Percentiles rank a stretch among this genome's conserved stretches.
Conservation (phyloP, 2,888 invertebrate species). For the Crossocerus cetratus region DNA sequence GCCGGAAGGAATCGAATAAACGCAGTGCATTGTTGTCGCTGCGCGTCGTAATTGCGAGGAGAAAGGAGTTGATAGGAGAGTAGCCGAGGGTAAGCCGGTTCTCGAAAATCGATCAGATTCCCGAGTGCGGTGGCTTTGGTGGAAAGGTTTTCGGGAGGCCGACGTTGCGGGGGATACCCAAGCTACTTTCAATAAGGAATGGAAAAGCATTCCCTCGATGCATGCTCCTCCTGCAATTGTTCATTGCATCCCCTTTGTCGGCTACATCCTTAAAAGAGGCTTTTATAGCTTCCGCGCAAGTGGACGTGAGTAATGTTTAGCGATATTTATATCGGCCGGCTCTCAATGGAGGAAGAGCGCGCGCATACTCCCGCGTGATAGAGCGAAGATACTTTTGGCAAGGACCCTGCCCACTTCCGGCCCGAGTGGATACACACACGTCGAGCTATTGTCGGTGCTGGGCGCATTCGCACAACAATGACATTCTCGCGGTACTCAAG, state of each 20-base stretch:
- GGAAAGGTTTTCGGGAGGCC: background rate
- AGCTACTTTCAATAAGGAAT: constrained; percentile 3
- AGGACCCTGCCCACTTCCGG: constrained; percentile 1
- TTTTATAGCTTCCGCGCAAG: constrained; percentile 13
- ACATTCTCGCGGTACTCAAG: constrained; percentile 4
- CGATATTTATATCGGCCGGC: constrained; percentile 23
- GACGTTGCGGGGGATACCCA: constrained; percentile 10
- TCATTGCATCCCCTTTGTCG: constrained; percentile 16
- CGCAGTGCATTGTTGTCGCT: constrained; percentile 14
- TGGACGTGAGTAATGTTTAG: constrained; percentile 23
- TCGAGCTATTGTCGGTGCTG: background rate
- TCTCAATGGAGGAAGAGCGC: too few relatives aligned
- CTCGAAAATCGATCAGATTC: constrained; percentile 30
- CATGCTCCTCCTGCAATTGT: constrained; percentile 13
- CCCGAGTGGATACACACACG: constrained; percentile 1
- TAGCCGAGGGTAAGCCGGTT: constrained; percentile 6
- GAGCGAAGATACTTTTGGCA: constrained; percentile 25
- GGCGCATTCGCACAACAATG: background rate
- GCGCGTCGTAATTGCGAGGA: constrained; percentile 29
- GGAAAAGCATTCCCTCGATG: constrained; percentile 15
- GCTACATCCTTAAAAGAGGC: constrained; percentile 6
- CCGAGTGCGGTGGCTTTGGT: background rate
- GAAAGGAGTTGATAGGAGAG: background rate
- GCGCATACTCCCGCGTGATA: background rate
- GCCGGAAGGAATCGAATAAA: constrained; percentile 41